Evolutionary conservation across 2,113 vertebrate genomes (phyloP), one percentile per base, ranked within the genome.

Genomic region (Fukomys damarensis): DNA sequence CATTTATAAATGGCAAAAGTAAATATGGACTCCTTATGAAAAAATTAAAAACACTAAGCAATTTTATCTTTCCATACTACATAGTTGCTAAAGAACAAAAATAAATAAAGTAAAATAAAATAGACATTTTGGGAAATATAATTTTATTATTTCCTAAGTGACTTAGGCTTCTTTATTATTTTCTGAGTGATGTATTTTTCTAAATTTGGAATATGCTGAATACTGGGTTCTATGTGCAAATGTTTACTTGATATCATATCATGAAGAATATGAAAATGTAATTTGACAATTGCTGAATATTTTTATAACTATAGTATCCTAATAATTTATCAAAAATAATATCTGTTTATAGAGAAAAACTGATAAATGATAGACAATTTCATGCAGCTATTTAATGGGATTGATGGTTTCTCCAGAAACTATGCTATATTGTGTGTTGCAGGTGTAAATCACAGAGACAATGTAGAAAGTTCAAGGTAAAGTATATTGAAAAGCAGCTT

Each of bases 1-100:
- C 76, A 83, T 86, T 96, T 97, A 95, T 96, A 97, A 91, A 97
- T 95, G 91, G 97, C 88, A 96, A 65, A 86, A 87, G 17, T 89
- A 87, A 93, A 96, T 94, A 93, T 80, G 86, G 84, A 59, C 92
- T 85, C 86, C 56, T 72, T 38, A 56, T 65, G 88, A 94, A 90
- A 22, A 54, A 93, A 61, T 46, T 7, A 22, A 66, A 85, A 91
- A 38, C 59, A 72, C 17, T 17, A 93, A 79, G 82, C 30, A 91
- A 89, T 96, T 97, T 94, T 88, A 79, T n/a, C 83, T 94, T 93
- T 95, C 72, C 91, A 66, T 80, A 13, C n/a, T 41, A 19, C 11
- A n/a, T 81, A 92, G 83, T 68, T 94, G 22, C 66, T 38, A 32
- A 96, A 79, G 22, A 77, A 54, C n/a, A 82, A 91, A 93, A 63